phyloP scores from a whole-genome alignment of 2,113 vertebrate species.

The Dasypus novemcinctus region DNA sequence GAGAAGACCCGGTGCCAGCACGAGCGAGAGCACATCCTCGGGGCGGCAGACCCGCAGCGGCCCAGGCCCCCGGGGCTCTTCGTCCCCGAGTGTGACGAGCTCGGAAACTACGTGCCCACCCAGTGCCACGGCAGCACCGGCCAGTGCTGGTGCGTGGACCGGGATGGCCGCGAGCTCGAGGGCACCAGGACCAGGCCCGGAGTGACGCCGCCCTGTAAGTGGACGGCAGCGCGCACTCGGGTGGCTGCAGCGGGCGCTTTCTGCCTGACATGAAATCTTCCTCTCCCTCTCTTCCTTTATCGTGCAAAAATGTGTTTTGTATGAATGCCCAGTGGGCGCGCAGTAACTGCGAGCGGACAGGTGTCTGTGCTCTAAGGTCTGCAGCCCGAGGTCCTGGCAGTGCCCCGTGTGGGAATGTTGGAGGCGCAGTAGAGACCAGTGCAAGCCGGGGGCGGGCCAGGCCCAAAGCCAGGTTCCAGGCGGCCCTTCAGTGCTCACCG shows the following conservation, averaged over 20 bases:
- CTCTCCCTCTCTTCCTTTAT: background rate
- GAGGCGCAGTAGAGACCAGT: background rate
- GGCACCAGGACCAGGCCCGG: constrained; percentile 87
- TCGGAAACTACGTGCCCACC: constrained; percentile 88
- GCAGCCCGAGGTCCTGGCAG: too few species aligned
- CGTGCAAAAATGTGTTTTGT: background rate
- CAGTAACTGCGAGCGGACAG: background rate
- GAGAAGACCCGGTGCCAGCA: constrained; percentile 89
- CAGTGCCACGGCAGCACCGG: constrained; percentile 90
- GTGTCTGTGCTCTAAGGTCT: background rate
- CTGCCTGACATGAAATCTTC: background rate
- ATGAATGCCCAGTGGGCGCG: background rate
- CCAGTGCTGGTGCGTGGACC: constrained; percentile 95
- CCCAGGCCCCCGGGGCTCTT: constrained; percentile 81
- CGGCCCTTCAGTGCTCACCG: too few species aligned
- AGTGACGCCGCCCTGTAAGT: constrained; percentile 91
- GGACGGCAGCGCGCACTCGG: fast-evolving
- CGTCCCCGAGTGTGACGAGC: constrained; percentile 89
- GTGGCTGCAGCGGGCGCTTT: fast-evolving
- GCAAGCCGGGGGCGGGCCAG: background rate
- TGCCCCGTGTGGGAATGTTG: fast-evolving
- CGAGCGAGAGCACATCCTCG: constrained; percentile 85
- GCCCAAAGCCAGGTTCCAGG: fast-evolving
- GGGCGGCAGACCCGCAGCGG: constrained; percentile 57
- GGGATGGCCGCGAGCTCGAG: constrained; percentile 89